Conservation (phyloP, 1,140 invertebrate genomes). For the Drosophila bocqueti region DNA sequence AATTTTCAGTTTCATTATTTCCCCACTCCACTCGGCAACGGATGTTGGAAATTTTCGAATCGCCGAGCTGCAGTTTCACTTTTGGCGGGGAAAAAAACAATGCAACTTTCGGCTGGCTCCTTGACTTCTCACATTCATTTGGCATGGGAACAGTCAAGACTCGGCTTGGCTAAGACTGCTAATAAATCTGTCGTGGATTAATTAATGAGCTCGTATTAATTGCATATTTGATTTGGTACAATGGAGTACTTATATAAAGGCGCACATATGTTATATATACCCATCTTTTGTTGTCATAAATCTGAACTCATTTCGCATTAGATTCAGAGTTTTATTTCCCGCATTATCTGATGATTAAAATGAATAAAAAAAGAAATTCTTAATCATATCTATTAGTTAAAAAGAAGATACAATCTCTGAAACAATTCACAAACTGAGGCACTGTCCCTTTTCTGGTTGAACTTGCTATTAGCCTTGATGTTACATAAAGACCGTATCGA, state of each 20-base stretch:
- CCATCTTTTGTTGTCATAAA: neutral
- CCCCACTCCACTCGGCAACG: constrained; percentile 15
- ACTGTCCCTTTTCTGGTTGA: neutral
- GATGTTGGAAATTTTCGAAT: constrained; percentile 22
- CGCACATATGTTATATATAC: neutral
- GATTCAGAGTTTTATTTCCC: neutral
- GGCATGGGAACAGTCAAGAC: constrained; percentile 5
- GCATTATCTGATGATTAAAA: no score
- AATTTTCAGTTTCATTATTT: constrained; percentile 14
- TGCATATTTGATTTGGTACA: neutral
- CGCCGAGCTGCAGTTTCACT: constrained; percentile 23
- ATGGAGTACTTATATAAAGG: neutral
- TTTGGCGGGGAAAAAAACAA: constrained; percentile 16
- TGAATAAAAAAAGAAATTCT: neutral
- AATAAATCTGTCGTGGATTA: constrained; percentile 14
- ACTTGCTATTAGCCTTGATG: neutral
- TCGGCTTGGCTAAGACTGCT: neutral
- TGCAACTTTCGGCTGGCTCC: neutral
- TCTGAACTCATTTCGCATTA: neutral
- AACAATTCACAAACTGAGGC: neutral
- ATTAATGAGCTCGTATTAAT: constrained; percentile 8
- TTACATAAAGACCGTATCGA: neutral
- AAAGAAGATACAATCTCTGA: neutral
- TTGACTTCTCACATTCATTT: constrained; percentile 16
- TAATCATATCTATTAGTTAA: neutral